phyloP scores from a whole-genome alignment of 1,140 invertebrate genomes.

The Drosophila ercepeae region DNA sequence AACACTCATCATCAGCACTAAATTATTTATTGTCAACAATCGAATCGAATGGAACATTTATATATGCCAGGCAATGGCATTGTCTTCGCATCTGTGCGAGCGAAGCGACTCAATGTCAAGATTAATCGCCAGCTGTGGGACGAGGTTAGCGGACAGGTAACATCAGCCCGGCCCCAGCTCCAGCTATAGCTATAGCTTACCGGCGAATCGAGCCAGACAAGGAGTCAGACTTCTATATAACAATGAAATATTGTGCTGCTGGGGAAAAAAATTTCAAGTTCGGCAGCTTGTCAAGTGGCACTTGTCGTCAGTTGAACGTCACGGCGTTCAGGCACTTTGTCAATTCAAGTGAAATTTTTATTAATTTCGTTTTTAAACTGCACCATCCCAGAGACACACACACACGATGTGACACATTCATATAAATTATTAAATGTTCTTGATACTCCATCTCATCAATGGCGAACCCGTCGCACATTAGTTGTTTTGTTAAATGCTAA shows the following conservation, averaged over 20 bases:
- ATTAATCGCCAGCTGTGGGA: constrained; percentile 79
- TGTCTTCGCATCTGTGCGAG: constrained; percentile 7
- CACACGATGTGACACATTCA: constrained; percentile 22
- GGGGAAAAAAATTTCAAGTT: constrained; percentile 69
- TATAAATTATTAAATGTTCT: constrained; percentile 37
- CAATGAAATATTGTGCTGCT: constrained; percentile 69
- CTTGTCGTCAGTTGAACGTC: constrained; percentile 81
- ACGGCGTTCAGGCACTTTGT: constrained; percentile 80
- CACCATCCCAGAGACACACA: constrained; percentile 49
- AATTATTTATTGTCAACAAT: constrained; percentile 72
- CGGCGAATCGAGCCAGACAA: constrained; percentile 34
- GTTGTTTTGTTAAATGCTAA: constrained; percentile 74
- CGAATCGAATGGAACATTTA: constrained; percentile 55
- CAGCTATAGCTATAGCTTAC: constrained; percentile 2
- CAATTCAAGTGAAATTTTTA: constrained; percentile 83
- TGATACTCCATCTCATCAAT: constrained; percentile 59
- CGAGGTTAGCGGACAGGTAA: constrained; percentile 64
- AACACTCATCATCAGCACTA: constrained; percentile 29
- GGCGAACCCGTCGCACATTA: constrained; percentile 46
- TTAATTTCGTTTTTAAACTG: constrained; percentile 78
- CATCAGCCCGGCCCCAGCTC: constrained; percentile 11
- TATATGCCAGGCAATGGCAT: constrained; percentile 38
- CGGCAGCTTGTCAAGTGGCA: constrained; percentile 82
- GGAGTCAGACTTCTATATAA: constrained; percentile 66
- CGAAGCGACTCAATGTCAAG: constrained; percentile 69